Percentiles rank a stretch among this genome's conserved stretches.
Conservation (phyloP, 2,113 vertebrate species). For the human (Homo sapiens) region DNA sequence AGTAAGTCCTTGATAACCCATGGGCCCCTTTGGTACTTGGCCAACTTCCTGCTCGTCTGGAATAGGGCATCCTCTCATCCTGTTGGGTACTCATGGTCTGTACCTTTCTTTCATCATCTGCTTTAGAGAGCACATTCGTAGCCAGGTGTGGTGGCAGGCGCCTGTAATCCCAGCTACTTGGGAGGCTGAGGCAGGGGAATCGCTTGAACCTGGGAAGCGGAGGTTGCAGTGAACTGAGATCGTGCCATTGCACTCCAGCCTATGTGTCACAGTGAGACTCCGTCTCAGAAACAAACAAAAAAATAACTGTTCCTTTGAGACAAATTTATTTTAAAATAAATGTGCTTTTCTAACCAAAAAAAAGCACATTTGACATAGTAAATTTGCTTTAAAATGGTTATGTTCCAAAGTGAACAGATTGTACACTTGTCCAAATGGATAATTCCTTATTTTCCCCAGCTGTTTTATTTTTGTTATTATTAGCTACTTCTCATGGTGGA, state of each 20-base stretch:
- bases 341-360: no score
- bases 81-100: neutral
- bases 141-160: no score
- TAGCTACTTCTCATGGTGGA: neutral
- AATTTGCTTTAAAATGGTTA: slow-evolving; percentile 11
- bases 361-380: neutral
- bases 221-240: no score
- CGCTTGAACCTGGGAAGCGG: no score
- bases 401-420: neutral
- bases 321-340: no score
- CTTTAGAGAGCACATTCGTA: neutral
- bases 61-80: neutral
- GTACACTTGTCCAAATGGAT: neutral
- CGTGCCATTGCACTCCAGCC: no score
- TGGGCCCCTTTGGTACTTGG: neutral
- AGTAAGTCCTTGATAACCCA: neutral
- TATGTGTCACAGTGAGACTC: no score
- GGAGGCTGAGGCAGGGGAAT: no score
- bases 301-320: no score
- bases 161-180: no score
- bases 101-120: neutral
- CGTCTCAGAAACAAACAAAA: no score
- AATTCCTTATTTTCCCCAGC: neutral
- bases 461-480: neutral
- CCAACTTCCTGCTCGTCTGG: neutral